Evolutionary conservation across 2,888 invertebrate genomes (phyloP).

Genomic region (Oxycera nigricornis): DNA sequence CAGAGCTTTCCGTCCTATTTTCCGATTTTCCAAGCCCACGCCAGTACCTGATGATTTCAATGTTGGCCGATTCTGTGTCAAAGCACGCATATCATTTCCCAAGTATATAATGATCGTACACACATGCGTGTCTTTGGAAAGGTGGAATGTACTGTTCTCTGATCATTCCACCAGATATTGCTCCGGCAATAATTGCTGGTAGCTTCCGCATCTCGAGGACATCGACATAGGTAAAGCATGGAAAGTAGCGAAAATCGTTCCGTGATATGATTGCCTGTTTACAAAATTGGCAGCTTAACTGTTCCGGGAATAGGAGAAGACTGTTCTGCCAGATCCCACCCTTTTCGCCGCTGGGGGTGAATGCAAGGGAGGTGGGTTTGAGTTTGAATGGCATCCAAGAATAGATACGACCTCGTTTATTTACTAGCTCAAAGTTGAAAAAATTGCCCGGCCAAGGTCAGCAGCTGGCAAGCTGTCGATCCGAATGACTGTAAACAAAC

Average conservation of each 20-base stretch:
- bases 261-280: too few species aligned
- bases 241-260: too few species aligned
- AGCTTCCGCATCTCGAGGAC: background rate
- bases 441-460: background rate
- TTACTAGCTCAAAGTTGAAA: background rate
- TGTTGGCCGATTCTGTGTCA: background rate
- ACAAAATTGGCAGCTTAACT: too few species aligned
- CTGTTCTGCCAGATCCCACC: too few species aligned
- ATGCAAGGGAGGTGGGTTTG: background rate
- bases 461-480: background rate
- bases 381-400: background rate
- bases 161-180: background rate
- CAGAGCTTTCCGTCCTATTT: background rate
- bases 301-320: too few species aligned
- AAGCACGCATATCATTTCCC: background rate
- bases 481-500: background rate
- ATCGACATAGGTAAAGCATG: background rate
- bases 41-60: background rate
- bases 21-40: background rate
- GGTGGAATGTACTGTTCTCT: background rate
- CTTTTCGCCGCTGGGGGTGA: background rate
- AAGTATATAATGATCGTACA: background rate
- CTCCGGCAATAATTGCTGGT: background rate
- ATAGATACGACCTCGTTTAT: background rate
- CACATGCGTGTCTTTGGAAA: background rate